These are phyloP conservation scores for Parapsyche elsis DNA, from an alignment of 1,140 invertebrate species.

Conservation along the genomic window DNA sequence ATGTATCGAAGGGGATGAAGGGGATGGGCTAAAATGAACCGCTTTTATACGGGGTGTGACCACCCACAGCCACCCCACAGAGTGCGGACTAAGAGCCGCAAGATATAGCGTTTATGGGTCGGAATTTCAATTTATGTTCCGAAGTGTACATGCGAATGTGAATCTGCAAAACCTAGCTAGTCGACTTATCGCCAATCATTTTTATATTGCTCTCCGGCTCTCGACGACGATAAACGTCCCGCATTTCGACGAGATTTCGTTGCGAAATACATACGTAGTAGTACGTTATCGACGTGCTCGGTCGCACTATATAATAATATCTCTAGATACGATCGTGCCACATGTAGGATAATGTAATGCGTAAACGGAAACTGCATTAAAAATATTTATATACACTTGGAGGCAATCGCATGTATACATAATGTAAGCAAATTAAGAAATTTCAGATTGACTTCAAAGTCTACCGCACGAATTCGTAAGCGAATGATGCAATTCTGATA, in stretches of 20 bases:
- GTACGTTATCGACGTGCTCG: not conserved
- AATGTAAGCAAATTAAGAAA: too few relatives aligned
- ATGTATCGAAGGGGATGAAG: slow-evolving; percentile 22
- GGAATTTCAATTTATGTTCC: slow-evolving; percentile 30
- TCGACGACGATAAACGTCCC: not conserved
- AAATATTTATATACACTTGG: too few relatives aligned
- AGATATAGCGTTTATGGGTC: slow-evolving; percentile 34
- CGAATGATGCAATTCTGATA: too few relatives aligned
- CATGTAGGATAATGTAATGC: too few relatives aligned
- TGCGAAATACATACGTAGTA: not conserved
- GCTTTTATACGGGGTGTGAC: slow-evolving; percentile 25
- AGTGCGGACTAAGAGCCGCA: slow-evolving; percentile 12
- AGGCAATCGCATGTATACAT: too few relatives aligned
- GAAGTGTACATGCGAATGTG: slow-evolving; percentile 6
- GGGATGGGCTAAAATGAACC: slow-evolving; percentile 34
- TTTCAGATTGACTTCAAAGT: too few relatives aligned
- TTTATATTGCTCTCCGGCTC: not conserved
- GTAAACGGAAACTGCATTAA: too few relatives aligned
- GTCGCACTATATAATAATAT: too few relatives aligned
- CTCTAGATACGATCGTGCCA: too few relatives aligned
- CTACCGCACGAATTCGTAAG: too few relatives aligned
- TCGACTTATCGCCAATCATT: slow-evolving; percentile 16
- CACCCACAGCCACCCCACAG: not conserved
- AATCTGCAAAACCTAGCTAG: not conserved
- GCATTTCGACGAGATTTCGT: too few relatives aligned